Evolutionary conservation across 2,797 vertebrate genomes (phyloP).

Genomic region (Rhyacichthys aspro): DNA sequence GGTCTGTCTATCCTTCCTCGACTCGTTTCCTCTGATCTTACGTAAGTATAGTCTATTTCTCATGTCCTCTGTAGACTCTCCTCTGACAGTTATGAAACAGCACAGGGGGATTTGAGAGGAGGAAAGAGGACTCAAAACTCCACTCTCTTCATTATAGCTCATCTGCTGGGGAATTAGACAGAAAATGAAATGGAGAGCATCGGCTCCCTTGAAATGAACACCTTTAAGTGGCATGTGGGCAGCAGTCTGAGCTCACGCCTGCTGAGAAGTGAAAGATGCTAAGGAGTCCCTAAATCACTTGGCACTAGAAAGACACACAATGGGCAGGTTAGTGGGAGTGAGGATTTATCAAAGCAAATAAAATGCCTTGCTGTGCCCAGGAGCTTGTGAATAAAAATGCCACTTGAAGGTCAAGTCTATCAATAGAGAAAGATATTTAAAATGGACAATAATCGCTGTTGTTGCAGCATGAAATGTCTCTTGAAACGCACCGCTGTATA

Average conservation of each 20-base stretch:
- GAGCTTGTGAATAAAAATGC: constrained; percentile 49
- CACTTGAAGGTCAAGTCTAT: constrained; percentile 63
- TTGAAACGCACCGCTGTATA: constrained; percentile 34
- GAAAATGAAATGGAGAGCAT: constrained; percentile 58
- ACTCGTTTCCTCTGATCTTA: constrained; percentile 63
- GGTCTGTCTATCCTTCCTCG: constrained; percentile 65
- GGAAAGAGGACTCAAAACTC: constrained; percentile 54
- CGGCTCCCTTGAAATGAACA: constrained; percentile 60
- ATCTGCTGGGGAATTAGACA: constrained; percentile 69
- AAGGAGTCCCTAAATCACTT: constrained; percentile 60
- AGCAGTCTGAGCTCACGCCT: constrained; percentile 42
- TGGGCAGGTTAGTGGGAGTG: constrained; percentile 27
- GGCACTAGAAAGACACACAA: constrained; percentile 44
- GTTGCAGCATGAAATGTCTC: constrained; percentile 37
- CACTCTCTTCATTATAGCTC: constrained; percentile 60
- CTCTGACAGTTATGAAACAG: constrained; percentile 75
- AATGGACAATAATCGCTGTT: constrained; percentile 46
- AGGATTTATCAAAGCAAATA: constrained; percentile 18
- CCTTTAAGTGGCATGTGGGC: constrained; percentile 47
- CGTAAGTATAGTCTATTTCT: constrained; percentile 72
- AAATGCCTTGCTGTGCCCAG: constrained; percentile 19
- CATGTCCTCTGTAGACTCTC: constrained; percentile 69
- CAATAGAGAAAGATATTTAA: constrained; percentile 46
- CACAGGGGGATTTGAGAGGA: constrained; percentile 62
- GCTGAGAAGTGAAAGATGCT: constrained; percentile 21